Percentiles rank a stretch among this genome's conserved stretches.
Evolutionary conservation across 2,113 vertebrate species (phyloP).

Genomic region (Corythoichthys haematopterus): DNA sequence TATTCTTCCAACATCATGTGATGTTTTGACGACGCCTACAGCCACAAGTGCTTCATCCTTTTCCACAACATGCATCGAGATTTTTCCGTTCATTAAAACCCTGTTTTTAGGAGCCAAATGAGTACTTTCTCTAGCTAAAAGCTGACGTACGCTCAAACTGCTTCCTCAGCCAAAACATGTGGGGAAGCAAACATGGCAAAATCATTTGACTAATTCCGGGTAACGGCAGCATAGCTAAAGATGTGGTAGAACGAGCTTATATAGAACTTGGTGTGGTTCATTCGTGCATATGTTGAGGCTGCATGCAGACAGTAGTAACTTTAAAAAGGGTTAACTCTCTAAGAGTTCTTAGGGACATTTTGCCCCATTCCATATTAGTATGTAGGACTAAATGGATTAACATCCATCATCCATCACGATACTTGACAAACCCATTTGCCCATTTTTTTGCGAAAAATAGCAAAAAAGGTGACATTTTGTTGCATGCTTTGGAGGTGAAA

Average conservation of each 20-base stretch:
- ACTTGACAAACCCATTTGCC: too few species aligned
- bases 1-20: neutral
- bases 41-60: conserved; percentile 5
- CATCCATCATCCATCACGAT: neutral
- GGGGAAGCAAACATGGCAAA: conserved; percentile 27
- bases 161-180: conserved; percentile 16
- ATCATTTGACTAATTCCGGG: conserved; percentile 23
- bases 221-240: conserved; percentile 31
- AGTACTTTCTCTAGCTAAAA: conserved; percentile 1
- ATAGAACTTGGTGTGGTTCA: conserved; percentile 23
- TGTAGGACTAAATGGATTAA: neutral
- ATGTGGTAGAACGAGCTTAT: conserved; percentile 44
- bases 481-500: too few species aligned
- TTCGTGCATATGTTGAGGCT: conserved; percentile 8
- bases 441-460: too few species aligned
- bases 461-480: too few species aligned
- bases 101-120: neutral
- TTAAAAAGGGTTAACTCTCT: neutral
- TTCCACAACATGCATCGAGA: neutral
- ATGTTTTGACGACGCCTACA: neutral
- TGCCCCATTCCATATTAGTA: neutral
- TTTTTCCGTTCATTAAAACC: conserved; percentile 14
- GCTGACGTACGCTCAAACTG: conserved; percentile 22
- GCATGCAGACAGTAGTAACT: neutral
- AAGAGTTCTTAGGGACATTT: neutral